Evolutionary conservation across 1,140 invertebrate species (phyloP).

Genomic region (Melitaea cinxia): DNA sequence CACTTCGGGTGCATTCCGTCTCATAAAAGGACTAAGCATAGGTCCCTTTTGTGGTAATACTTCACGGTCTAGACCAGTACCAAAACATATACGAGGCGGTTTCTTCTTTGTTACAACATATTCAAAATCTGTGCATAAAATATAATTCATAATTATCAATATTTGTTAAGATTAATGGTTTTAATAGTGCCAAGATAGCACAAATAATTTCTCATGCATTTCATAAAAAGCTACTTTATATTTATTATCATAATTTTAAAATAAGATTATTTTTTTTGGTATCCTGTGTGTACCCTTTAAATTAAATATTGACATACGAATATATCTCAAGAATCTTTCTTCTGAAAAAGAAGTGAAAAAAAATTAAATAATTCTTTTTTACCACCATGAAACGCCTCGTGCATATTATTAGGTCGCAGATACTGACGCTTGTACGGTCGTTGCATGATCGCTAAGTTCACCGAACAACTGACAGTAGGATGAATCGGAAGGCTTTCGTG

Average conservation of each 20-base stretch:
- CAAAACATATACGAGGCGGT: conserved; percentile 70
- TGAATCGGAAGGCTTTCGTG: conserved; percentile 54
- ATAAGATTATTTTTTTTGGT: too few species aligned
- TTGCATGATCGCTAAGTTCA: conserved; percentile 56
- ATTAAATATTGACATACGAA: too few species aligned
- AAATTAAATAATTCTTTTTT: conserved; percentile 38
- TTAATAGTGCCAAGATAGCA: too few species aligned
- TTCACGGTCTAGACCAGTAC: conserved; percentile 60
- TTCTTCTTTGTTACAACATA: conserved; percentile 68
- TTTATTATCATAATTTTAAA: too few species aligned
- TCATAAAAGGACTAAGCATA: conserved; percentile 71
- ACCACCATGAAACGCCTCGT: conserved; percentile 64
- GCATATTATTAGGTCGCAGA: conserved; percentile 65
- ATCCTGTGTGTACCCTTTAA: too few species aligned
- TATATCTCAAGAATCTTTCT: neutral
- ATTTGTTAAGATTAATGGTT: too few species aligned
- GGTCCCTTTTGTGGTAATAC: conserved; percentile 64
- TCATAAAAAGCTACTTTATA: too few species aligned
- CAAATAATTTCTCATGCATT: too few species aligned
- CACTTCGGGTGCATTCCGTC: conserved; percentile 50
- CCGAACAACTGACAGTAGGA: conserved; percentile 42
- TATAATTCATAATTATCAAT: neutral
- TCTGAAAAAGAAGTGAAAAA: neutral
- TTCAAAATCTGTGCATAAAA: conserved; percentile 62
- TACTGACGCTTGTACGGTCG: conserved; percentile 62